phyloP scores from a whole-genome alignment of 53 echinoderm and acorn worm genomes.

The Apostichopus leukothele region DNA sequence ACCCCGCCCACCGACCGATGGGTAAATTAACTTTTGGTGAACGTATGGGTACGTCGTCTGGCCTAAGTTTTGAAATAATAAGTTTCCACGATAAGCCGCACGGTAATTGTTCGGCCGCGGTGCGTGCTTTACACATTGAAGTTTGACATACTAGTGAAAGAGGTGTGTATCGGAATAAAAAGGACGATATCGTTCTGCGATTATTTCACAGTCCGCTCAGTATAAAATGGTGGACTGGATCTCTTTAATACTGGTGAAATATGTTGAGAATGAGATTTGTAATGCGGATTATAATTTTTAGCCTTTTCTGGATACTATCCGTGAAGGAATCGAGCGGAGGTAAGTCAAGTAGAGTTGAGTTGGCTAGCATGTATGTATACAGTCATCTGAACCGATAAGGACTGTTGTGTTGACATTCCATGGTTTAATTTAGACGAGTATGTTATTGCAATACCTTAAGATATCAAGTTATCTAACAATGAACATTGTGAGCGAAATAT shows the following conservation, averaged over 20 bases:
- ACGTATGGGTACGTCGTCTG: neutral
- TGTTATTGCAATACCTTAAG: too few species aligned
- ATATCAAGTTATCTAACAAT: too few species aligned
- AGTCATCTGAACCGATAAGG: too few species aligned
- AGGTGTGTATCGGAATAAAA: neutral
- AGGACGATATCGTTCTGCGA: neutral
- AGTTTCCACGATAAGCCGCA: too few species aligned
- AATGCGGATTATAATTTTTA: neutral
- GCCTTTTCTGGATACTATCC: neutral
- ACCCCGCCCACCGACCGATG: neutral
- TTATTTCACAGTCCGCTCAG: neutral
- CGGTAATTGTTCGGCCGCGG: too few species aligned
- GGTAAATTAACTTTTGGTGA: neutral
- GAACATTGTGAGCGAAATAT: too few species aligned
- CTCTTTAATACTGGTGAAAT: conserved; percentile 1
- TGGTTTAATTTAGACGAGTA: too few species aligned
- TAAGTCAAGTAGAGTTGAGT: neutral
- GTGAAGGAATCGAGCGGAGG: neutral
- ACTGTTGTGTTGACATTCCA: too few species aligned
- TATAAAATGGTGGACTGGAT: conserved; percentile 33
- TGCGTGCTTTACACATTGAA: too few species aligned
- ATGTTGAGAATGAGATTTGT: neutral
- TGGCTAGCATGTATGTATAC: too few species aligned
- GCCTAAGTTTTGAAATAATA: neutral
- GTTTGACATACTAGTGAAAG: neutral